Base-by-base conservation (phyloP, 2,888 invertebrate species). In the Sinelater perroti region DNA sequence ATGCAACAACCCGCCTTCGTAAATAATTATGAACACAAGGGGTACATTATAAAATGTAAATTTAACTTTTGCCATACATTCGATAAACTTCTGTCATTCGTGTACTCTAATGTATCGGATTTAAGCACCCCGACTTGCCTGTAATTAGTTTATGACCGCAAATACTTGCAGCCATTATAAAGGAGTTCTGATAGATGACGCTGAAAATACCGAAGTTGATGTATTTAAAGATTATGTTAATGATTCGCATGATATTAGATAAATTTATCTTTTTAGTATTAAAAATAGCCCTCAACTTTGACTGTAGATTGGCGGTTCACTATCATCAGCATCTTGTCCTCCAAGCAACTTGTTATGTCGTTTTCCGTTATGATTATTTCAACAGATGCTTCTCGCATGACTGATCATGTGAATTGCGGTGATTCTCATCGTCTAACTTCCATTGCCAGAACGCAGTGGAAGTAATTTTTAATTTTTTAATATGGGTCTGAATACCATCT, bases 221-320 rank as follows among this genome's bases (percentile, higher is more conserved):
- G 79, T 89, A 95, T 78, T 94, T 93, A 82, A 97, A 97, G 68
- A 96, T 83, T 51, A 90, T 83, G 77, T 96, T 96, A 95, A 97
- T 96, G 73, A 97, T 92, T 97, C 97, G 97, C 89, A 95, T 91
- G 54, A 95, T 83, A 80, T 91, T 89, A 52, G 91, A 89, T 68
- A 91, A 81, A 38, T 93, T 85, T 44, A 86, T 85, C 58, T 87
- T 83, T 71, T 91, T 89, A 3, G 89, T 84, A 78, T 93, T 93
- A 80, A 96, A 91, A 60, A 90, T 87, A 3, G 93, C 86, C 94
- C 97, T 95, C 70, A 97, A 81, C 96, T 81, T 97, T 97, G 5
- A 91, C 95, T 13, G 97, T 97, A 65, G 93, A 94, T 81, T 96
- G 96, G 78, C 97, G 97, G 81, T 97, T 97, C 55, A 90, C 90